Evolutionary conservation across 2,113 vertebrate genomes (phyloP).

Genomic region (Hystrix brachyura): DNA sequence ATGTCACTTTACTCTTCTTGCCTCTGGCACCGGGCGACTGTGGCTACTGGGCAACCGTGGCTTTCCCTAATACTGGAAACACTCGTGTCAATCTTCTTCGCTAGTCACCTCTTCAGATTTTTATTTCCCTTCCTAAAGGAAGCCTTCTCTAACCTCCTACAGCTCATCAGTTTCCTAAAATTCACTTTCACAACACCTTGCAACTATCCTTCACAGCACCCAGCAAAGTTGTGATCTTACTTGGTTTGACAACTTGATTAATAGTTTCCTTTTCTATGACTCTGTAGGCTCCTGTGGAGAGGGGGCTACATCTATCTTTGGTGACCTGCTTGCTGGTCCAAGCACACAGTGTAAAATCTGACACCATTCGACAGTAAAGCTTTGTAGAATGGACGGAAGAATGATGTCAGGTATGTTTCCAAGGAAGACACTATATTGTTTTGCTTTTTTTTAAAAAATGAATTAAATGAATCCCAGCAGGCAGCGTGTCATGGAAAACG

Average conservation of each 20-base stretch:
- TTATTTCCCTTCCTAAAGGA: not conserved
- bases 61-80: not conserved
- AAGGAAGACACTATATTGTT: not conserved
- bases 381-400: conserved; percentile 2
- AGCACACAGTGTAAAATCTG: not conserved
- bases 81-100: too few relatives aligned
- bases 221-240: not conserved
- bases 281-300: not conserved
- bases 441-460: not conserved
- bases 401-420: not conserved
- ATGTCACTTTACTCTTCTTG: not conserved
- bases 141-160: not conserved
- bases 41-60: not conserved
- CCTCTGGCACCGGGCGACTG: not conserved
- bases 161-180: not conserved
- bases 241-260: not conserved
- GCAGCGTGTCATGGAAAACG: not conserved
- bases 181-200: not conserved
- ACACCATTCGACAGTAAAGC: not conserved
- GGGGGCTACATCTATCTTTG: not conserved
- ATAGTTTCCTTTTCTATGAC: conserved; percentile 37
- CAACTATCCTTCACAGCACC: not conserved
- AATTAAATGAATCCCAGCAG: not conserved
- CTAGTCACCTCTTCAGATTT: not conserved
- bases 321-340: not conserved